Conservation (phyloP, 2,888 invertebrate species). For the Hyalella azteca region DNA sequence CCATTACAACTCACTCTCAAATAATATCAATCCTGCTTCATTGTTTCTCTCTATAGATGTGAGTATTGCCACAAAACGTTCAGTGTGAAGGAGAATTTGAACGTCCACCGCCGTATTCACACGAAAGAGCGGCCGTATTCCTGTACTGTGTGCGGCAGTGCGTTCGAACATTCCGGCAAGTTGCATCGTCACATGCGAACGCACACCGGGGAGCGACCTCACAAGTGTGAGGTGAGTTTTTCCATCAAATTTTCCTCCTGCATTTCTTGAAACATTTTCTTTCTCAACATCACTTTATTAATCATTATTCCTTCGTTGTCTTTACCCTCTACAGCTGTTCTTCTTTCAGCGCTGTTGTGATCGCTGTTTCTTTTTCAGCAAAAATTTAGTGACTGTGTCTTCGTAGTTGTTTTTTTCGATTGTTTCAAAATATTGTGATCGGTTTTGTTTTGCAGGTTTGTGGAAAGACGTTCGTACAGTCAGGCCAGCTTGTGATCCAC, state of each 20-base stretch:
- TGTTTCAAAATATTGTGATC: neutral
- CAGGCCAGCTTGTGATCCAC: slow-evolving; percentile 88
- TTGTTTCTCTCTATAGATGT: too few species aligned
- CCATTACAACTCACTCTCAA: too few species aligned
- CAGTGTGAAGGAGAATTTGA: slow-evolving; percentile 89
- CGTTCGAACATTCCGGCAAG: slow-evolving; percentile 90
- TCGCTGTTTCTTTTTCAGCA: too few species aligned
- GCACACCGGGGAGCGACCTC: slow-evolving; percentile 88
- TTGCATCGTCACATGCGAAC: slow-evolving; percentile 88
- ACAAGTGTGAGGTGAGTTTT: slow-evolving; percentile 75
- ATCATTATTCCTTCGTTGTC: neutral
- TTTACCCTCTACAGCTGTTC: too few species aligned
- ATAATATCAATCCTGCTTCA: too few species aligned
- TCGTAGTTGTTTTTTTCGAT: neutral
- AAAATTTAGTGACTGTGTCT: neutral
- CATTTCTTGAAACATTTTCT: too few species aligned
- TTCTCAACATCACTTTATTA: neutral
- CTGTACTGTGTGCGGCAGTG: slow-evolving; percentile 84
- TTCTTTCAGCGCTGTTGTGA: too few species aligned
- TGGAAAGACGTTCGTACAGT: slow-evolving; percentile 88
- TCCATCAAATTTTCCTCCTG: neutral
- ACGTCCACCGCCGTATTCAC: slow-evolving; percentile 85
- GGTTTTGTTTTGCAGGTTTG: slow-evolving; percentile 65
- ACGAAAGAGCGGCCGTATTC: slow-evolving; percentile 91
- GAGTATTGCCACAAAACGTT: slow-evolving; percentile 92